Percentiles rank a stretch among this genome's conserved stretches.
phyloP scores from a whole-genome alignment of 2,113 vertebrate species.

The Rhea pennata region DNA sequence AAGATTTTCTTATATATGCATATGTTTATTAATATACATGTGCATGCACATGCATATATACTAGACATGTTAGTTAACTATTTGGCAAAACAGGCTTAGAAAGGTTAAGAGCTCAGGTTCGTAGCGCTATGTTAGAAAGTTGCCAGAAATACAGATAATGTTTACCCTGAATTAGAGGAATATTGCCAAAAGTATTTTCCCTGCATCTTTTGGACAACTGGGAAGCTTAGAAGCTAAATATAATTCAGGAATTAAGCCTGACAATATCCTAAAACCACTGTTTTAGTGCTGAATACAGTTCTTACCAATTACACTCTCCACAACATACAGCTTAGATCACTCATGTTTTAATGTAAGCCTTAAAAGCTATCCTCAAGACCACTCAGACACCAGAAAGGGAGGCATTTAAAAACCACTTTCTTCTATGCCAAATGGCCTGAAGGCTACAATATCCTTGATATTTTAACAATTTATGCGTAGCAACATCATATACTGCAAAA shows the following conservation, averaged over 20 bases:
- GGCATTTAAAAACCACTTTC: not conserved
- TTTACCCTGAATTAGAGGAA: not conserved
- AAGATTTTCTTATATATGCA: not conserved
- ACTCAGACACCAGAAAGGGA: not conserved
- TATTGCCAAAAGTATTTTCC: not conserved
- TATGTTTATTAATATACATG: rapidly evolving
- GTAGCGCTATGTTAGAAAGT: not conserved
- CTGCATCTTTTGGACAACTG: not conserved
- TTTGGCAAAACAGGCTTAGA: not conserved
- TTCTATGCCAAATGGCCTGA: not conserved
- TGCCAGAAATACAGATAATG: not conserved
- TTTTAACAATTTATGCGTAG: not conserved
- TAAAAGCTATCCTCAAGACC: not conserved
- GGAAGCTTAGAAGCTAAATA: not conserved
- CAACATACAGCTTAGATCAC: not conserved
- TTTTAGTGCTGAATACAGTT: not conserved
- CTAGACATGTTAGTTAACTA: not conserved
- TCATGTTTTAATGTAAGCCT: not conserved
- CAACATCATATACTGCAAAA: not conserved
- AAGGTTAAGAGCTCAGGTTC: not conserved
- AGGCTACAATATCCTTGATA: not conserved
- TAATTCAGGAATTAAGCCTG: not conserved
- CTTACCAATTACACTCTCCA: not conserved
- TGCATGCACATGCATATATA: not conserved
- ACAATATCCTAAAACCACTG: not conserved